A percentile compares a stretch with the other conserved stretches of the same genome.
Conservation (phyloP, 2,113 vertebrate genomes). For the Mormoops blainvillei region DNA sequence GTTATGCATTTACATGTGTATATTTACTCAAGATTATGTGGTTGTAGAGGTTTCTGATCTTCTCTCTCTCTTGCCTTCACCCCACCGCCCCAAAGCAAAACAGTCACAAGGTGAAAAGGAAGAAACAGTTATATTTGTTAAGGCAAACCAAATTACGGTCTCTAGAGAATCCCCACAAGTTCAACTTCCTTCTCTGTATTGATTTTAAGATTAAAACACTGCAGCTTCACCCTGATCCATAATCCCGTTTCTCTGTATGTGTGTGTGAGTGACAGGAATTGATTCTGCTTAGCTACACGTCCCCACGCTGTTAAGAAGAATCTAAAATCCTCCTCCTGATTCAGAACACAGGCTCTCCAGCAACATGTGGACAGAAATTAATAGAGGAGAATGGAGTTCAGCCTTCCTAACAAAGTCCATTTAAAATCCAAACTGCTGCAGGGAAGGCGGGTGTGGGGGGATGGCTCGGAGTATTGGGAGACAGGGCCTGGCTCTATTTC, state of each 20-base stretch:
- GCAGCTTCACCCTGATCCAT: slow-evolving; percentile 62
- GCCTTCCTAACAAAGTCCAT: not conserved
- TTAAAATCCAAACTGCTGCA: not conserved
- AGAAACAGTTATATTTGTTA: not conserved
- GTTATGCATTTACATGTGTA: not conserved
- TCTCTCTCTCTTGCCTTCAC: not conserved
- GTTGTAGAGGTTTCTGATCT: not conserved
- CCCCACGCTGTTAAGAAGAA: slow-evolving; percentile 44
- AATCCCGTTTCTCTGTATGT: slow-evolving; percentile 71
- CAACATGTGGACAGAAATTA: not conserved
- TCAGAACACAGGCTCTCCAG: not conserved
- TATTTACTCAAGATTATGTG: not conserved
- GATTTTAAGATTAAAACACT: slow-evolving; percentile 70
- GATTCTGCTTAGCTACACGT: slow-evolving; percentile 60
- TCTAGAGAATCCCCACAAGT: slow-evolving; percentile 51
- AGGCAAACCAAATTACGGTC: slow-evolving; percentile 46
- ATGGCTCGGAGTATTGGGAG: fast-evolving
- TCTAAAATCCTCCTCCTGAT: slow-evolving; percentile 43
- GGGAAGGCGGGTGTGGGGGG: not conserved
- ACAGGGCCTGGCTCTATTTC: not conserved
- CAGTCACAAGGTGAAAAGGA: slow-evolving; percentile 39
- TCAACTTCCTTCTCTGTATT: slow-evolving; percentile 56
- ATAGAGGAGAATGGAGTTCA: not conserved
- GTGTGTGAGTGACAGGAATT: slow-evolving; percentile 74
- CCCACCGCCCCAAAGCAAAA: not conserved